Percentiles rank a stretch among this genome's conserved stretches.
Conservation (phyloP, 2,797 vertebrate species). For the Anguilla pacifica region DNA sequence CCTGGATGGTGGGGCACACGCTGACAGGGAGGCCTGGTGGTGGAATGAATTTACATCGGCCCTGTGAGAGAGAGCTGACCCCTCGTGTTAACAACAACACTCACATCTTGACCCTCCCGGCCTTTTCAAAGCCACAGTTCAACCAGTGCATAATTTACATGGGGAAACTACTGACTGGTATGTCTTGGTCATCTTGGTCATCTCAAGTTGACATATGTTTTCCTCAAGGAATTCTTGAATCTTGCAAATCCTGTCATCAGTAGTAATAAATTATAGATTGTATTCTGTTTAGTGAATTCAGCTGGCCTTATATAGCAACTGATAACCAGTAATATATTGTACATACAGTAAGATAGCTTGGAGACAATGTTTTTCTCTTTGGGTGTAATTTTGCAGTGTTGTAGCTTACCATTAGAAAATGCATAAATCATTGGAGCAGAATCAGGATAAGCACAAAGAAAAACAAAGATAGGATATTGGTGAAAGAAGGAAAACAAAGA, state of each 20-base stretch:
- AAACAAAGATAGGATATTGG: neutral
- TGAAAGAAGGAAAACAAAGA: neutral
- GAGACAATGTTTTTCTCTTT: neutral
- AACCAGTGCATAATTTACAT: conserved; percentile 54
- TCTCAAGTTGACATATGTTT: neutral
- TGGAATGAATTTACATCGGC: conserved; percentile 44
- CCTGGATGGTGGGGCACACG: conserved; percentile 22
- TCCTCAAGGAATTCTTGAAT: neutral
- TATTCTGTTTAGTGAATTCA: too few relatives aligned
- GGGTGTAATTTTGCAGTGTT: neutral
- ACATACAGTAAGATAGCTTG: neutral
- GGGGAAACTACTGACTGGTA: neutral
- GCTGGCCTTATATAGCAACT: neutral
- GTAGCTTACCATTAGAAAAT: neutral
- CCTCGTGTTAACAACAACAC: conserved; percentile 1
- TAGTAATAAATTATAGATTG: neutral
- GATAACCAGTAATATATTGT: neutral
- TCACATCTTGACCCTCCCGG: neutral
- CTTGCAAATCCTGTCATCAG: neutral
- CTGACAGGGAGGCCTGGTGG: conserved; percentile 33
- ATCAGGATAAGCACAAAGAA: neutral
- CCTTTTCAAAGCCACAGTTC: conserved; percentile 40
- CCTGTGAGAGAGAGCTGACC: conserved; percentile 13
- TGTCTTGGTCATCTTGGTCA: conserved; percentile 7
- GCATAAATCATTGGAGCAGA: neutral